Percentiles rank a stretch among this genome's conserved stretches.
phyloP scores from a whole-genome alignment of 2,888 invertebrate species.

The Troilus luridus region DNA sequence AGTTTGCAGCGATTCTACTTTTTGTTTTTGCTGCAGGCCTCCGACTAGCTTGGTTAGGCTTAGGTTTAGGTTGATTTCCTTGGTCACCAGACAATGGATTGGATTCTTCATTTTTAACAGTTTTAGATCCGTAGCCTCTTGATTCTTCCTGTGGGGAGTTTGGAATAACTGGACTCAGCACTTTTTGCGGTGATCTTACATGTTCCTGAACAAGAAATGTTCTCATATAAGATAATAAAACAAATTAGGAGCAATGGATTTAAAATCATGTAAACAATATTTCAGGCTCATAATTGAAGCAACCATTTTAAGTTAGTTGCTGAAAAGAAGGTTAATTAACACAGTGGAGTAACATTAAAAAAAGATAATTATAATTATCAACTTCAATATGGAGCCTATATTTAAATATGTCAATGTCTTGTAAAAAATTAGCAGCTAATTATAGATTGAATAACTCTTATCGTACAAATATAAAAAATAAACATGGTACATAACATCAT shows the following conservation, averaged over 20 bases:
- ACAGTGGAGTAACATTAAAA: too few relatives aligned
- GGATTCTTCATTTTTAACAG: not conserved
- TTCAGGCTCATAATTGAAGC: not conserved
- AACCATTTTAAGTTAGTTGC: too few relatives aligned
- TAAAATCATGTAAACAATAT: too few relatives aligned
- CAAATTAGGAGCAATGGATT: not conserved
- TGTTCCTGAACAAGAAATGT: conserved; percentile 7
- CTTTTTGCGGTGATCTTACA: not conserved
- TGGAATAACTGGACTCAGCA: not conserved
- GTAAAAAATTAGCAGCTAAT: too few relatives aligned
- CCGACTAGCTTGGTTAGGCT: conserved; percentile 19
- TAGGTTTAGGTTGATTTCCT: not conserved
- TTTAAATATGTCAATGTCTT: too few relatives aligned
- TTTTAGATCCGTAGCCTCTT: not conserved
- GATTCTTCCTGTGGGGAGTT: conserved; percentile 22
- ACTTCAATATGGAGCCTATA: too few relatives aligned
- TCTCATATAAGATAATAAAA: not conserved
- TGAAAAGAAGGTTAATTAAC: too few relatives aligned
- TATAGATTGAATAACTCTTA: too few relatives aligned
- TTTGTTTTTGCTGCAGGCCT: not conserved
- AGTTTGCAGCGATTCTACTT: conserved; percentile 53
- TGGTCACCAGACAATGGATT: not conserved
- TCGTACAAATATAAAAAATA: too few relatives aligned
- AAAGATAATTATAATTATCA: too few relatives aligned
- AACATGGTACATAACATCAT: too few relatives aligned